Percentiles rank a stretch among this genome's conserved stretches.
Conservation (phyloP, 2,888 invertebrate genomes). For the Cephus pulcher region DNA sequence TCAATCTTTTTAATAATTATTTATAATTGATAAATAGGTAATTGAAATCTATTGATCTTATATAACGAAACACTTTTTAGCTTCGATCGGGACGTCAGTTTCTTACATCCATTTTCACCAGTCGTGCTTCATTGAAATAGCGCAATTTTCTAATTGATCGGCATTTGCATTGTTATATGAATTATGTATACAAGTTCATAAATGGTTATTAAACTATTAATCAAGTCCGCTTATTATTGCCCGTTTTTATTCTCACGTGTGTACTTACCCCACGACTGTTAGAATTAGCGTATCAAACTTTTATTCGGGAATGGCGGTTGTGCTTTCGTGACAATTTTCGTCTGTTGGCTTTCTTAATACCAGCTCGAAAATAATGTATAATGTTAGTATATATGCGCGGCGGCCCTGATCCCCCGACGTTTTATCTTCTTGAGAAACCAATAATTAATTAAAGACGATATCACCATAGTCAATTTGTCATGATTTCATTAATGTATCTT, state of each 20-base stretch:
- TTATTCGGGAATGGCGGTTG: neutral
- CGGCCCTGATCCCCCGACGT: neutral
- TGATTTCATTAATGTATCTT: neutral
- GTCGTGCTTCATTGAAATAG: no score
- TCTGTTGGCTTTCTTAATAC: neutral
- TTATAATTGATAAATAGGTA: neutral
- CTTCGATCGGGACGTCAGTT: neutral
- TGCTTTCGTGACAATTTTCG: neutral
- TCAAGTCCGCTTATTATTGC: neutral
- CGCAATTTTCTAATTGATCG: no score
- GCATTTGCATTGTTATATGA: neutral
- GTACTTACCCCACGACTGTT: no score
- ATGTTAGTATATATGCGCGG: neutral
- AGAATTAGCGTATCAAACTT: no score
- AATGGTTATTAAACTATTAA: neutral
- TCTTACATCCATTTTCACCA: neutral
- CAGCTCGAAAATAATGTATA: neutral
- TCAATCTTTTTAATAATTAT: neutral
- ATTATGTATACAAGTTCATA: neutral
- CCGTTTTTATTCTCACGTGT: neutral
- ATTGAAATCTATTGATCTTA: neutral
- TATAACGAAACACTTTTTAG: neutral
- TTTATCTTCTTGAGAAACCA: neutral
- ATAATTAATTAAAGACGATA: neutral
- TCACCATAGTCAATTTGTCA: neutral